These are phyloP conservation scores for Eledona agricola DNA, from an alignment of 2,888 invertebrate genomes.

Conservation along the genomic window DNA sequence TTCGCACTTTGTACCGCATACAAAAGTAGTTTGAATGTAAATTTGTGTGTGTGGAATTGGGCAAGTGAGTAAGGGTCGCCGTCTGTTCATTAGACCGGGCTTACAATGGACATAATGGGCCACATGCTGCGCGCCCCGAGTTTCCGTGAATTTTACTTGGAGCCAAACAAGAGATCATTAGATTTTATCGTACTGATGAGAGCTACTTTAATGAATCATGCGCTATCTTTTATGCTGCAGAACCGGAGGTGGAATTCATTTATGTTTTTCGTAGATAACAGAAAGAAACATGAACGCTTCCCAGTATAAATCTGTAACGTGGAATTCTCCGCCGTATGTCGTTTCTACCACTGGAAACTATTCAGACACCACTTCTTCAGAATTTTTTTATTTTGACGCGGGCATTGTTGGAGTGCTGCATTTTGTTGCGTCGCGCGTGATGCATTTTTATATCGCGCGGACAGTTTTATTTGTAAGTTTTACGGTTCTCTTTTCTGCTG, in stretches of 20 bases:
- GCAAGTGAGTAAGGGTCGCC: slow-evolving; percentile 32
- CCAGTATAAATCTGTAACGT: slow-evolving; percentile 5
- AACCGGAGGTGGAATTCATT: not conserved
- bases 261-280: not conserved
- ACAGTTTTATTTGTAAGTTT: too few relatives aligned
- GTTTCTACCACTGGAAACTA: not conserved
- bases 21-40: slow-evolving; percentile 36
- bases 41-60: slow-evolving; percentile 30
- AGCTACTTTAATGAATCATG: slow-evolving; percentile 34
- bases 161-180: slow-evolving; percentile 30
- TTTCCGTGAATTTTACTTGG: slow-evolving; percentile 35
- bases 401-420: too few relatives aligned
- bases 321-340: slow-evolving; percentile 1
- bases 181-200: slow-evolving; percentile 31
- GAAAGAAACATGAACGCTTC: slow-evolving; percentile 4
- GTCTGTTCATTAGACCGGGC: slow-evolving; percentile 33
- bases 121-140: slow-evolving; percentile 27
- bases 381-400: not conserved
- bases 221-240: slow-evolving; percentile 4
- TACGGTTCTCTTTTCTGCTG: too few relatives aligned
- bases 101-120: slow-evolving; percentile 34
- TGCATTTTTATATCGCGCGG: too few relatives aligned
- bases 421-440: too few relatives aligned
- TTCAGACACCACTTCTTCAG: not conserved
- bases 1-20: slow-evolving; percentile 33